Evolutionary conservation across 2,797 vertebrate genomes (phyloP).

Genomic region (Acipenser ruthenus): DNA sequence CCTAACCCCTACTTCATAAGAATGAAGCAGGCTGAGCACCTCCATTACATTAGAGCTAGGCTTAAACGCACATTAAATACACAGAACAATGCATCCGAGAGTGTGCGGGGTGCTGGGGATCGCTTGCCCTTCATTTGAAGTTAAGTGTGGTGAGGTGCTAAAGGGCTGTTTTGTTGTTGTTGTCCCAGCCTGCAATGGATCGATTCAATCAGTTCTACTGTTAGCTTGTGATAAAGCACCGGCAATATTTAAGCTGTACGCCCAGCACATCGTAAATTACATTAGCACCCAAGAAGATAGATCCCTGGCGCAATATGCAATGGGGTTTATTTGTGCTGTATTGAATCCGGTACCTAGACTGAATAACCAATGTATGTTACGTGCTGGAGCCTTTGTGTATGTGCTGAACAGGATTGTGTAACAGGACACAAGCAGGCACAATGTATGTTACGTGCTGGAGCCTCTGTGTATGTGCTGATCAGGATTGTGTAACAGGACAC

Average conservation of each 20-base stretch:
- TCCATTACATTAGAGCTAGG: slow-evolving; percentile 27
- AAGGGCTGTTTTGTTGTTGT: slow-evolving; percentile 29
- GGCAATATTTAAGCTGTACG: slow-evolving; percentile 47
- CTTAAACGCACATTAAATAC: slow-evolving; percentile 33
- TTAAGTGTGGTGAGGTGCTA: slow-evolving; percentile 2
- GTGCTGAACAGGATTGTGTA: no score
- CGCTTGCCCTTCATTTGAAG: slow-evolving; percentile 17
- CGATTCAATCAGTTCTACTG: slow-evolving; percentile 42
- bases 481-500: no score
- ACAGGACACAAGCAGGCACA: neutral
- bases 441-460: no score
- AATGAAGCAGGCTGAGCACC: slow-evolving; percentile 23
- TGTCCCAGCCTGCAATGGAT: slow-evolving; percentile 31
- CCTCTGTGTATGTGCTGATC: no score
- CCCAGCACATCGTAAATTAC: slow-evolving; percentile 51
- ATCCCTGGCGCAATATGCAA: slow-evolving; percentile 39
- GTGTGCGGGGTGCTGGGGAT: slow-evolving; percentile 20
- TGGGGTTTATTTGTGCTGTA: slow-evolving; percentile 46
- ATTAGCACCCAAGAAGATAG: slow-evolving; percentile 41
- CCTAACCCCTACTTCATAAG: slow-evolving; percentile 29
- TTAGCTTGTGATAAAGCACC: slow-evolving; percentile 48
- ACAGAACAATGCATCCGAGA: slow-evolving; percentile 28
- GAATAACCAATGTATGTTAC: no score
- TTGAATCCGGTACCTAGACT: no score
- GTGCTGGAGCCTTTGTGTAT: no score